Percentiles rank a stretch among this genome's conserved stretches.
These are phyloP conservation scores for Tenebrosternarchus preto DNA, from an alignment of 2,113 vertebrate species.

Conservation along the genomic window DNA sequence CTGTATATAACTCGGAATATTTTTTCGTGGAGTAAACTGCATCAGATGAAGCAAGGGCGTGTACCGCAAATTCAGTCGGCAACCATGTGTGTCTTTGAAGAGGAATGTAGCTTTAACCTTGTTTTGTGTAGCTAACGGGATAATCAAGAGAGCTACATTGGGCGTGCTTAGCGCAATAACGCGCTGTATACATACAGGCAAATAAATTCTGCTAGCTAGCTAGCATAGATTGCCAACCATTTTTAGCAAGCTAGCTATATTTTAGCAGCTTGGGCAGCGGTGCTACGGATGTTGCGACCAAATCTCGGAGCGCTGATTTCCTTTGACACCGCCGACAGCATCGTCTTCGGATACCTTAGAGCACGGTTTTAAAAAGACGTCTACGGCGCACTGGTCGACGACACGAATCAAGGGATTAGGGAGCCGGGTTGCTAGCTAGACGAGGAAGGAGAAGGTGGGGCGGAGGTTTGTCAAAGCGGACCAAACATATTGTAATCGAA, in stretches of 20 bases:
- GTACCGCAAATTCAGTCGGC: conserved; percentile 14
- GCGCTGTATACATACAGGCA: conserved; percentile 54
- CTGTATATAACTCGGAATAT: conserved; percentile 45
- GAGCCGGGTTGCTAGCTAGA: conserved; percentile 60
- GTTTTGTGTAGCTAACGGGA: conserved; percentile 54
- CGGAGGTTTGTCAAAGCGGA: conserved; percentile 62
- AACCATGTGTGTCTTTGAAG: not conserved
- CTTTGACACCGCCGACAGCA: conserved; percentile 30
- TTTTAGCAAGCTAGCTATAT: conserved; percentile 39
- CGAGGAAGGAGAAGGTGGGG: conserved; percentile 72
- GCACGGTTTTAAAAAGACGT: conserved; percentile 18
- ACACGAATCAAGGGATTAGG: conserved; percentile 61
- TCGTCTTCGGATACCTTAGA: conserved; percentile 1
- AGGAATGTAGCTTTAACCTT: conserved; percentile 24
- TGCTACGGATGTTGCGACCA: conserved; percentile 34
- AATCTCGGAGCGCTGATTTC: conserved; percentile 32
- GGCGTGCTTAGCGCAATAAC: conserved; percentile 37
- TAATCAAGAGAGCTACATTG: conserved; percentile 9
- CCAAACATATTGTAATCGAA: conserved; percentile 26
- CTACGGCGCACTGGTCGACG: conserved; percentile 30
- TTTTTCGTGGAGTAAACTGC: conserved; percentile 16
- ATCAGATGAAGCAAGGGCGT: conserved; percentile 52
- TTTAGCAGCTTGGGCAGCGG: conserved; percentile 48
- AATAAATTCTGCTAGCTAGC: conserved; percentile 53
- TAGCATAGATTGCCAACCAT: conserved; percentile 50